Base-by-base conservation (phyloP, 2,888 invertebrate genomes). In the Itoplectis maculator region DNA sequence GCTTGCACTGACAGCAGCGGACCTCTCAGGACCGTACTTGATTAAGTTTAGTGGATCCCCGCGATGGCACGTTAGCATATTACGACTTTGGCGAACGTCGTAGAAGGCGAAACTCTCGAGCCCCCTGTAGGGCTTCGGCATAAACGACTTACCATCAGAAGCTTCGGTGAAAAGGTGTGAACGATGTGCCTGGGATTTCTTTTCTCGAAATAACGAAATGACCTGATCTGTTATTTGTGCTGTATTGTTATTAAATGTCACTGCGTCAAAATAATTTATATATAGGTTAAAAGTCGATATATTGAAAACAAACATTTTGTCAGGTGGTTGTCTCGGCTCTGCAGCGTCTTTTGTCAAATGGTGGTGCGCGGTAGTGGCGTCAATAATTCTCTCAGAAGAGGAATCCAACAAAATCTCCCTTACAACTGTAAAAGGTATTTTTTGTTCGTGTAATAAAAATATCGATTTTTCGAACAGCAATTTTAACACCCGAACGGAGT, bases 41-140 rank as follows among this genome's bases (percentile, higher is more conserved):
- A 90, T 89, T 90, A 90, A 87, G 85, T 83, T 84, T 82, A 86
- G 85, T 76, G 83, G 79, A 84, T 82, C 61, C 84, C 70, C 78
- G 63, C 63, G 84, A 83, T 79, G 69, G 68, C 79, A 73, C 87
- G 88, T 89, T 88, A 88, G 85, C 87, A 86, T 88, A 88, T 88
- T 88, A 89, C 84, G 88, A 89, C 87, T 86, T 87, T 81, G 79
- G 86, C 84, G 86, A 85, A 87, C 85, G 86, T 87, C 49, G 61
- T 23, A 13, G 69, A 51, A 56, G 61, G 23, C 15, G 65, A 45
- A 49, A 45, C 76, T 68, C 63, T 68, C 82, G 81, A 82, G 86
- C 86, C 86, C 82, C 85, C 85, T 87, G 86, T 86, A 87, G 78
- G 78, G 83, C 82, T 66, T 79, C 78, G 80, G 82, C 84, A 29